Evolutionary conservation across 1,140 invertebrate species (phyloP), one percentile per base, ranked within the genome.

Genomic region (Cydia splendana): DNA sequence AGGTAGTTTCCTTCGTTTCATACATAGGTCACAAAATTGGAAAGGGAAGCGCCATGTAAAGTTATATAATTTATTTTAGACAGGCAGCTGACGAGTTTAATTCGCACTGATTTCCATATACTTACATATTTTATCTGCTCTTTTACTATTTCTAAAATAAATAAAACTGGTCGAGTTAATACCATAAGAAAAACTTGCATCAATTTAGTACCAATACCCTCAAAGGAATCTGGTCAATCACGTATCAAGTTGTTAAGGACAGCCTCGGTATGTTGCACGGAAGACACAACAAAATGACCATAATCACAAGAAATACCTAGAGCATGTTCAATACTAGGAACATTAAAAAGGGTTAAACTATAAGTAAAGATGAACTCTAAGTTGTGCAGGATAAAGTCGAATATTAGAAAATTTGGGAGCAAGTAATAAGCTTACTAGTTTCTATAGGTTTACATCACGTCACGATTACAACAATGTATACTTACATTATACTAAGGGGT

Each of bases 171-270:
- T 62, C 2, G 6, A 10, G 57, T 10, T 20, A 24, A 62, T 62
- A 62, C 20, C 1, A 62, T 24, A 62, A n/a, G 15, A 38, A 38
- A 71, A 69, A 69, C 65, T 71, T 10, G 34, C n/a, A 5, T n/a
- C 24, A 71, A 38, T 71, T 71, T 45, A 71, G 67, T 71, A 71
- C 30, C 67, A 71, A 71, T 71, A 71, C 67, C 67, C 30, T 38
- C 30, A 71, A 71, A 71, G 67, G 67, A 71, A 71, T 71, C 67
- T 71, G 67, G 67, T 71, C 67, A 71, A 42, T 71, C 67, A 71
- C n/a, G 67, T 71, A 71, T 71, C 67, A 71, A 18, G 67, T 71
- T 38, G 67, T 71, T 71, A 71, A 71, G 67, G 67, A 15, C 67
- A 38, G 34, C 38, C 67, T 42, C 38, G 67, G 0, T 20, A 71